phyloP scores from a whole-genome alignment of 2,797 vertebrate genomes.

The Gallinago nigripennis region DNA sequence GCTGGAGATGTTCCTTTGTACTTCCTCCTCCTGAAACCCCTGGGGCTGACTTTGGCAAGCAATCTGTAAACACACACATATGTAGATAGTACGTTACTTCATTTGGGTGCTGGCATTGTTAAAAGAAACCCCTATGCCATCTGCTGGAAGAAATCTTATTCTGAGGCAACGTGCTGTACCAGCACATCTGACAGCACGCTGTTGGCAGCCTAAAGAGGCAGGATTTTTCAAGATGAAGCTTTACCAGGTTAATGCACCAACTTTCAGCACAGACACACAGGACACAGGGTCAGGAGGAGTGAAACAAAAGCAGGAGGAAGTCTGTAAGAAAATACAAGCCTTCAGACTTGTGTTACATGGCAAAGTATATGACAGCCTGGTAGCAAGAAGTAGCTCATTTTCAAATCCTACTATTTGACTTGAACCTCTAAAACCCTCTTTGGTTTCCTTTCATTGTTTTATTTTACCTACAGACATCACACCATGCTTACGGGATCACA shows the following conservation, averaged over 20 bases:
- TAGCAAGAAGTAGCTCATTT: not conserved
- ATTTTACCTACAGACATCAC: not conserved
- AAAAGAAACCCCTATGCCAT: constrained; percentile 9
- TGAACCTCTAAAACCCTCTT: not conserved
- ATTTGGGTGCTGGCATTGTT: not conserved
- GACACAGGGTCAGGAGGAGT: not conserved
- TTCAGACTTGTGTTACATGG: not conserved
- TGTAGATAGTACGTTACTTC: not conserved
- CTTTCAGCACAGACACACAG: not conserved
- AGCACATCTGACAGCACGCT: not conserved
- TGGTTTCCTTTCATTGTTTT: not conserved
- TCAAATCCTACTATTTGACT: not conserved
- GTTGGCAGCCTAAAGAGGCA: not conserved
- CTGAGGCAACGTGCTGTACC: not conserved
- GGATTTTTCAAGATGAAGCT: not conserved
- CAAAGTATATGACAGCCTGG: not conserved
- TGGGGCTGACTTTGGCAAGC: not conserved
- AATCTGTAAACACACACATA: not conserved
- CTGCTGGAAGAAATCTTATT: constrained; percentile 33
- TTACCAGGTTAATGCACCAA: not conserved
- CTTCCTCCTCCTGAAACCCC: not conserved
- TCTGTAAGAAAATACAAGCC: not conserved
- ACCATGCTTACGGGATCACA: not conserved
- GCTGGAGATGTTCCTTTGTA: not conserved
- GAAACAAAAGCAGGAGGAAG: not conserved